Percentiles rank a stretch among this genome's conserved stretches.
phyloP scores from a whole-genome alignment of 2,113 vertebrate genomes.

The Petromus typicus region DNA sequence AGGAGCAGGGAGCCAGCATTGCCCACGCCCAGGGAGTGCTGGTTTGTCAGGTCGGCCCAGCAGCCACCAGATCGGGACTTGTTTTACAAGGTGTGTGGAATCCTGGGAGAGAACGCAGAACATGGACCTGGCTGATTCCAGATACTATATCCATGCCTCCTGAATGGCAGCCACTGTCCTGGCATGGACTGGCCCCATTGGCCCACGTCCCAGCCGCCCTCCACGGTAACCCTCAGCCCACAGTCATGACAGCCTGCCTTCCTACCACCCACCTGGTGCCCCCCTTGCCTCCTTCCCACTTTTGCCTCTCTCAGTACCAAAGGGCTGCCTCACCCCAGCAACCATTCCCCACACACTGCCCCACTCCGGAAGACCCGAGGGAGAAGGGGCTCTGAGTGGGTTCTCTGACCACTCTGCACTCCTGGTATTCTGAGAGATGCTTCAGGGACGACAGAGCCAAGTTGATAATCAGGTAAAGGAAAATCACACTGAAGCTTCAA shows the following conservation, averaged over 20 bases:
- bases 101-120: constrained; percentile 12
- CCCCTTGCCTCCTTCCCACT: background rate
- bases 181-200: background rate
- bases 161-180: background rate
- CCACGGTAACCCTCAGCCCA: background rate
- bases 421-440: background rate
- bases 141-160: background rate
- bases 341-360: background rate
- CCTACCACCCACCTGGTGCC: background rate
- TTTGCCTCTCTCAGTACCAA: background rate
- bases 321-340: background rate
- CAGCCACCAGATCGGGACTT: background rate
- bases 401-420: background rate
- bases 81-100: constrained; percentile 48
- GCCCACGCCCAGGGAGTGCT: constrained; percentile 45
- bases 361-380: background rate
- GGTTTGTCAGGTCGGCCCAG: constrained; percentile 70
- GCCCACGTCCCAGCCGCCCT: background rate
- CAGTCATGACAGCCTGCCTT: background rate
- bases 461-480: too few species aligned
- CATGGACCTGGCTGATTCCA: background rate
- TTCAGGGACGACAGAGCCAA: background rate
- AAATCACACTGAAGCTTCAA: background rate
- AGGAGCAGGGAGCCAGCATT: background rate
- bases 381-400: background rate